Percentiles rank a stretch among this genome's conserved stretches.
These are phyloP conservation scores for Rhynchopsitta pachyrhyncha DNA, from an alignment of 2,113 vertebrate genomes.

Conservation along the genomic window DNA sequence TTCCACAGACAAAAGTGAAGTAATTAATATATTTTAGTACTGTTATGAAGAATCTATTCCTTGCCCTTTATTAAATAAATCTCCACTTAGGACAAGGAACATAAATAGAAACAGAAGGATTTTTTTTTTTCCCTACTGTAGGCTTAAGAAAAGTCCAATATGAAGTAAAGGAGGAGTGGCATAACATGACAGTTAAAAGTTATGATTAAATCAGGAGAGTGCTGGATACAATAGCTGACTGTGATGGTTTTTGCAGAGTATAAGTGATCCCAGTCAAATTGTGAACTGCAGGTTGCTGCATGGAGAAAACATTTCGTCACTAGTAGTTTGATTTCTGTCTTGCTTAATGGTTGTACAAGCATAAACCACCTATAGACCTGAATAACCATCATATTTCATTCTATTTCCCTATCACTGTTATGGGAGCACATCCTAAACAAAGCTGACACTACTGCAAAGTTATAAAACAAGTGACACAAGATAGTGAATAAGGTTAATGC, in stretches of 20 bases:
- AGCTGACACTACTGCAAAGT: background rate
- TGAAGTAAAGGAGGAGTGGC: background rate
- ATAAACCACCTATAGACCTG: background rate
- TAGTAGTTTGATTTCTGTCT: background rate
- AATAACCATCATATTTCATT: background rate
- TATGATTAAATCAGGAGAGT: background rate
- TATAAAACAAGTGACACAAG: background rate
- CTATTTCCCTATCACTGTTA: background rate
- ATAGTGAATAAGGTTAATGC: background rate
- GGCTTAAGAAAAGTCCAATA: background rate
- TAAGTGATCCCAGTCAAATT: background rate
- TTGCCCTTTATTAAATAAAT: background rate
- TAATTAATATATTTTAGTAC: slow-evolving; percentile 33
- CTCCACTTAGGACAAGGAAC: background rate
- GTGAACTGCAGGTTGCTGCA: background rate
- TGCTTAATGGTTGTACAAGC: rapidly evolving
- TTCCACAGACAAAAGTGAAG: slow-evolving; percentile 24
- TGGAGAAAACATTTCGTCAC: background rate
- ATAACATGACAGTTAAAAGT: background rate
- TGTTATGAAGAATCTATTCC: slow-evolving; percentile 29
- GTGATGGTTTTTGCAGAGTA: background rate
- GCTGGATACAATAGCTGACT: background rate
- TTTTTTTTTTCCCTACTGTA: background rate
- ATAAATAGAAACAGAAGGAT: background rate
- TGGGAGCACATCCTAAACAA: background rate